These are phyloP conservation scores for Danio jaintianensis DNA, from an alignment of 2,797 vertebrate genomes.

Conservation along the genomic window DNA sequence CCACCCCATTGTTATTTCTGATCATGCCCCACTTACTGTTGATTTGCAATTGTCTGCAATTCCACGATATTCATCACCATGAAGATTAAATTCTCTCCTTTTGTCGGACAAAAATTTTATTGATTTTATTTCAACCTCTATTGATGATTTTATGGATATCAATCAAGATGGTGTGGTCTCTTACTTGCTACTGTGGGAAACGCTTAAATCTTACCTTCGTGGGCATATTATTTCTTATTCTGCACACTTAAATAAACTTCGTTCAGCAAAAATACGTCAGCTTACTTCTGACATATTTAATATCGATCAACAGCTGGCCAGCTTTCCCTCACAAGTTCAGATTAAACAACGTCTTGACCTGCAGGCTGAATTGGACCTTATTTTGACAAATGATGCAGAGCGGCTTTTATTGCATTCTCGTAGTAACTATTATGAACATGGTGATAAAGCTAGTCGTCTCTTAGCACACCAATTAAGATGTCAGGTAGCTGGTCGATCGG, in stretches of 20 bases:
- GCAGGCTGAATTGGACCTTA: slow-evolving; percentile 5
- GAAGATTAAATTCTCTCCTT: too few relatives aligned
- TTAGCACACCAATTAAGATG: background rate
- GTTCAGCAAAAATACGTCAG: background rate
- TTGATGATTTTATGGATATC: too few relatives aligned
- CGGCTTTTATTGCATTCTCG: background rate
- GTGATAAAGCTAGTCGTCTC: background rate
- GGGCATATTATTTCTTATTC: background rate
- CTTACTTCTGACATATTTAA: background rate
- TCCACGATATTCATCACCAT: background rate
- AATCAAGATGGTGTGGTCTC: too few relatives aligned
- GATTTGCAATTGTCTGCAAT: background rate
- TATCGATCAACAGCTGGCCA: background rate
- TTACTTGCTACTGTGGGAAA: background rate
- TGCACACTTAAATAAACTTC: background rate
- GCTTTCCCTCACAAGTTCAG: background rate
- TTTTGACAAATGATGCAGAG: background rate
- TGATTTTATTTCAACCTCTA: slow-evolving; percentile 6
- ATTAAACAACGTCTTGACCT: background rate
- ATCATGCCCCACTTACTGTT: background rate
- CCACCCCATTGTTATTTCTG: background rate
- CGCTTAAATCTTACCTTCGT: background rate
- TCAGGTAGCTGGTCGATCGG: background rate
- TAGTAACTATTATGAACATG: background rate
- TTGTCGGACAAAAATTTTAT: background rate